A percentile compares a stretch with the other conserved stretches of the same genome.
Evolutionary conservation across 2,888 invertebrate genomes (phyloP).

Genomic region (Caradrina kadenii): DNA sequence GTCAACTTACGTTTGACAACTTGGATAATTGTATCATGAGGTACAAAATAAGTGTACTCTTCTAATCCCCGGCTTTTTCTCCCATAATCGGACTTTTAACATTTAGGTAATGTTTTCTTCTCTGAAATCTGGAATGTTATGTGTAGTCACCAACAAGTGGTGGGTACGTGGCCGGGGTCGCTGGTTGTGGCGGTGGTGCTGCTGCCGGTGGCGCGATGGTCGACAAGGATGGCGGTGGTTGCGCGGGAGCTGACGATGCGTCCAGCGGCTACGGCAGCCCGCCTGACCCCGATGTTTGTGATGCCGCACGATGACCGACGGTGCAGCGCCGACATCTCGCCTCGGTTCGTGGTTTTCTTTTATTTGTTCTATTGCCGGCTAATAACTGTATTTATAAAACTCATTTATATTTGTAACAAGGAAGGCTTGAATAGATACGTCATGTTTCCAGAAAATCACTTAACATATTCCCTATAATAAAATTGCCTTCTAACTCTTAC

Average conservation of each 20-base stretch:
- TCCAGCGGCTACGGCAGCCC: slow-evolving; percentile 95
- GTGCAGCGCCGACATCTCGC: slow-evolving; percentile 87
- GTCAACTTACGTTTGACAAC: not conserved
- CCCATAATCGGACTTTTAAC: not conserved
- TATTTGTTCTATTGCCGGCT: not conserved
- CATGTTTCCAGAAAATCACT: not conserved
- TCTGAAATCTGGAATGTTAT: slow-evolving; percentile 28
- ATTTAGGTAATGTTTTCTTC: not conserved
- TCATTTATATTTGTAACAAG: not conserved
- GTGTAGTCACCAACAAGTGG: slow-evolving; percentile 84
- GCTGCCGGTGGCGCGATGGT: slow-evolving; percentile 74
- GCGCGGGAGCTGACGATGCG: slow-evolving; percentile 92
- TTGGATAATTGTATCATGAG: not conserved
- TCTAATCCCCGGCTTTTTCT: not conserved
- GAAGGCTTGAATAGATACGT: not conserved
- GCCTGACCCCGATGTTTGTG: slow-evolving; percentile 92
- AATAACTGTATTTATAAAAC: not conserved
- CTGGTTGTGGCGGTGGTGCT: slow-evolving; percentile 76
- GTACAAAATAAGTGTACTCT: not conserved
- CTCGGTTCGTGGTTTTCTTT: slow-evolving; percentile 75
- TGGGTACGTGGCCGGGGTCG: slow-evolving; percentile 79
- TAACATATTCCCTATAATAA: too few relatives aligned
- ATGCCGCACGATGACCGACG: slow-evolving; percentile 88
- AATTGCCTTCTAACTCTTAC: too few relatives aligned
- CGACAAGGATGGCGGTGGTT: slow-evolving; percentile 85